phyloP scores from a whole-genome alignment of 1,140 invertebrate genomes.

The Oedothorax gibbosus region DNA sequence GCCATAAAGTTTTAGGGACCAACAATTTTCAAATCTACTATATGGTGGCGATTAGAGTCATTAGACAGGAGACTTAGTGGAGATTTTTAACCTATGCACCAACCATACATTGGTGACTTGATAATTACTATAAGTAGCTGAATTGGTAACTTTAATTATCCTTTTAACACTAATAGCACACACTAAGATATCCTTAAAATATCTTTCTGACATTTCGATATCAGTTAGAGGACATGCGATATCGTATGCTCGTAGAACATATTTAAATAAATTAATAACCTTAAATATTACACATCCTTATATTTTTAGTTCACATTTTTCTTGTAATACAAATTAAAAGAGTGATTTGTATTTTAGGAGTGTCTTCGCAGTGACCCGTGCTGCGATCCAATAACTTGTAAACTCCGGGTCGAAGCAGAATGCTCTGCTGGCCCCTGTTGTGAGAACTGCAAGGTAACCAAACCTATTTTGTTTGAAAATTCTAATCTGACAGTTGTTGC shows the following conservation, averaged over 20 bases:
- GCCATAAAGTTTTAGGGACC: too few relatives aligned
- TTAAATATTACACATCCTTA: neutral
- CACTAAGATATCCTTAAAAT: neutral
- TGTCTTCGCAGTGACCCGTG: conserved; percentile 90
- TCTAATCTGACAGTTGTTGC: too few relatives aligned
- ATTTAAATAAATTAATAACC: neutral
- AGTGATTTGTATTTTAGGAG: conserved; percentile 75
- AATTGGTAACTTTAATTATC: too few relatives aligned
- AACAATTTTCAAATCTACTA: too few relatives aligned
- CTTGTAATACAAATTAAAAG: neutral
- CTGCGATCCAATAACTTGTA: conserved; percentile 96
- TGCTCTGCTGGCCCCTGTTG: conserved; percentile 94
- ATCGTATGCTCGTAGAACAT: too few relatives aligned
- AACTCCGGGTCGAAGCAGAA: conserved; percentile 88
- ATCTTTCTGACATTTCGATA: neutral
- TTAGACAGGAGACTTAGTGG: too few relatives aligned
- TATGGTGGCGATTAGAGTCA: too few relatives aligned
- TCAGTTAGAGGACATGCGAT: too few relatives aligned
- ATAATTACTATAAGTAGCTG: too few relatives aligned
- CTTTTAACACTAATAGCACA: neutral
- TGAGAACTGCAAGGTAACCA: conserved; percentile 84
- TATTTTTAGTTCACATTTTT: neutral
- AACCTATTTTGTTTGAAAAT: too few relatives aligned
- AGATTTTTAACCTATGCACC: too few relatives aligned
- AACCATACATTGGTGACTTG: too few relatives aligned